phyloP scores from a whole-genome alignment of 1,140 invertebrate genomes.

The Aphelenchoides besseyi region DNA sequence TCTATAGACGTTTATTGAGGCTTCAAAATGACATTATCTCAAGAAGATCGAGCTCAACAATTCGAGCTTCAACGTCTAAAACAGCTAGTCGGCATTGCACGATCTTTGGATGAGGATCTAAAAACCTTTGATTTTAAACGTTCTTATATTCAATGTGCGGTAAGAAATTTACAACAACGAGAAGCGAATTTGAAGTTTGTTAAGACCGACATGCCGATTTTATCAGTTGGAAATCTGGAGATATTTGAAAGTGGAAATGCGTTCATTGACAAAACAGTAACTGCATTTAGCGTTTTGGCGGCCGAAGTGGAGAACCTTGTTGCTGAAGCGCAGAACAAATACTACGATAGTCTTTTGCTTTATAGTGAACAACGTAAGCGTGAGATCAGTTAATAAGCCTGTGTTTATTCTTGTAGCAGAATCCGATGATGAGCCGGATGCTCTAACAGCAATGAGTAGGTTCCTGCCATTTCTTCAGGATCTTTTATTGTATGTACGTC shows the following conservation, averaged over 20 bases:
- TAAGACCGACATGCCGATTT: background rate
- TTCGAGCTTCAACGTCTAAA: background rate
- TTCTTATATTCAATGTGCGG: constrained; percentile 15
- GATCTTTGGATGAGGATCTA: background rate
- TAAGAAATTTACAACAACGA: constrained; percentile 5
- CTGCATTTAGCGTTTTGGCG: constrained; percentile 31
- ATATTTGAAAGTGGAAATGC: constrained; percentile 24
- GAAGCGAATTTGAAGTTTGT: background rate
- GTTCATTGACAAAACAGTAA: constrained; percentile 31
- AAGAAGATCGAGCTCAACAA: background rate
- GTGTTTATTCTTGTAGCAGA: constrained; percentile 23
- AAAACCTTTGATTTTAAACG: constrained; percentile 1
- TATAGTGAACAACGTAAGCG: constrained; percentile 39
- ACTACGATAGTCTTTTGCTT: constrained; percentile 33
- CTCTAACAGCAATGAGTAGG: constrained; percentile 33
- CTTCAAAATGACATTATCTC: background rate
- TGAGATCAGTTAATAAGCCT: background rate
- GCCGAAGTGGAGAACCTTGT: constrained; percentile 35
- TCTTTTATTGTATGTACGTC: constrained; percentile 70
- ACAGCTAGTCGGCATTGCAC: background rate
- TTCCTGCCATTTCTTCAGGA: constrained; percentile 63
- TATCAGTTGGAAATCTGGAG: background rate
- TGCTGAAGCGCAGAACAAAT: constrained; percentile 21
- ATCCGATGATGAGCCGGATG: constrained; percentile 8
- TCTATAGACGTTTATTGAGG: too few relatives aligned